These are phyloP conservation scores for Macquaria australasica DNA, from an alignment of 2,113 vertebrate genomes.

Conservation along the genomic window DNA sequence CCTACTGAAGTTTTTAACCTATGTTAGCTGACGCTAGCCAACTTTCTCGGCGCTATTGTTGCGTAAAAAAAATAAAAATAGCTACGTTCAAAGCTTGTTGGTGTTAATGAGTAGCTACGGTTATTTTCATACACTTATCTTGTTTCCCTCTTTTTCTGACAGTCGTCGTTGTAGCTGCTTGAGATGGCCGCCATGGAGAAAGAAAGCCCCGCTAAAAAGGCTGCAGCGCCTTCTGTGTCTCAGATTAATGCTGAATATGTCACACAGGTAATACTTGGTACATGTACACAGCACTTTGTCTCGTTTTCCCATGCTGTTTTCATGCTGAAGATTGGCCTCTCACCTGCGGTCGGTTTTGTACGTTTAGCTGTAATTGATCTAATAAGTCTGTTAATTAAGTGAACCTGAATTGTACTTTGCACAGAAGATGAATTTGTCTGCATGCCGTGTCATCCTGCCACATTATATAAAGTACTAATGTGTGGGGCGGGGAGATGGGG, in stretches of 20 bases:
- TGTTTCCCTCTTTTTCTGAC: background rate
- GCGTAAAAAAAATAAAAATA: background rate
- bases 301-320: background rate
- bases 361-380: background rate
- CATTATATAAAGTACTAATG: background rate
- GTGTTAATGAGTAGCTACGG: accelerated
- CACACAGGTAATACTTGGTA: conserved; percentile 88
- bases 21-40: background rate
- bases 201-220: conserved; percentile 89
- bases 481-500: background rate
- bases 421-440: too few species aligned
- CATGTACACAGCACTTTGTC: background rate
- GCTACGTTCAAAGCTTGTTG: accelerated
- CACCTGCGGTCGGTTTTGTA: background rate
- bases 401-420: background rate
- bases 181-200: conserved; percentile 79
- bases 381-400: background rate
- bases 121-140: background rate
- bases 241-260: conserved; percentile 99
- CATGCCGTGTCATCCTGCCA: background rate
- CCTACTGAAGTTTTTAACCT: background rate
- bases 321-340: background rate
- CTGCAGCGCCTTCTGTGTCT: conserved; percentile 94
- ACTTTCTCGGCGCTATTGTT: background rate
- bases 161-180: background rate